Conservation (phyloP, 2,888 invertebrate species). For the Agrochola litura region DNA sequence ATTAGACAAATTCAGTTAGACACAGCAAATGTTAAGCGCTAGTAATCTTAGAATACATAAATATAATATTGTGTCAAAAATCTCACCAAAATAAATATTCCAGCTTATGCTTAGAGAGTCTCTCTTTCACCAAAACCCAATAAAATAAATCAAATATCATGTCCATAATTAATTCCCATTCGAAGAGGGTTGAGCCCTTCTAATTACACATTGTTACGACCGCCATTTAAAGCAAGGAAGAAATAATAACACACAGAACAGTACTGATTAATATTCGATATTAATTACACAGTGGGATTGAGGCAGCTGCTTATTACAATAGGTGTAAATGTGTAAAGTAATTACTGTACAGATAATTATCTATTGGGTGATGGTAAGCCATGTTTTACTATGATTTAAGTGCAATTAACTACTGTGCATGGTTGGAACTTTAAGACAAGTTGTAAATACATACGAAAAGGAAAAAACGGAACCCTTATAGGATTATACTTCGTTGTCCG, state of each 20-base stretch:
- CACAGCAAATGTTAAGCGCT: neutral
- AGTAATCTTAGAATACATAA: neutral
- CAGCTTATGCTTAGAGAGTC: too few relatives aligned
- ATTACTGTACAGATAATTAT: slow-evolving; percentile 37
- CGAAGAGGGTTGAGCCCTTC: slow-evolving; percentile 48
- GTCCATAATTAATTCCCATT: slow-evolving; percentile 47
- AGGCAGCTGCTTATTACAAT: slow-evolving; percentile 59
- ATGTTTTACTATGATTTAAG: slow-evolving; percentile 18
- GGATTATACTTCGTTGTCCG: too few relatives aligned
- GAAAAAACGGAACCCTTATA: too few relatives aligned
- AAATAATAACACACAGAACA: slow-evolving; percentile 50
- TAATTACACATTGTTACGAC: slow-evolving; percentile 60
- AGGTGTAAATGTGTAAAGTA: slow-evolving; percentile 65
- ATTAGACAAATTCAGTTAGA: neutral
- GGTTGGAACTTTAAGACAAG: neutral
- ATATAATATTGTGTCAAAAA: neutral
- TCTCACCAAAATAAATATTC: neutral
- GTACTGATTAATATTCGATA: slow-evolving; percentile 62
- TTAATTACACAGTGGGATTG: slow-evolving; percentile 57
- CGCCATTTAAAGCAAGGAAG: slow-evolving; percentile 50
- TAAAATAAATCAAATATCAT: slow-evolving; percentile 57
- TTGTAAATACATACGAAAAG: too few relatives aligned
- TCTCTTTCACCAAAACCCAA: slow-evolving; percentile 29
- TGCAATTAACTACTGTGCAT: neutral
- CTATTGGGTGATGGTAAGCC: slow-evolving; percentile 23